Evolutionary conservation across 2,888 invertebrate species (phyloP), one percentile per base, ranked within the genome.

Genomic region (Drosophila kokeensis): DNA sequence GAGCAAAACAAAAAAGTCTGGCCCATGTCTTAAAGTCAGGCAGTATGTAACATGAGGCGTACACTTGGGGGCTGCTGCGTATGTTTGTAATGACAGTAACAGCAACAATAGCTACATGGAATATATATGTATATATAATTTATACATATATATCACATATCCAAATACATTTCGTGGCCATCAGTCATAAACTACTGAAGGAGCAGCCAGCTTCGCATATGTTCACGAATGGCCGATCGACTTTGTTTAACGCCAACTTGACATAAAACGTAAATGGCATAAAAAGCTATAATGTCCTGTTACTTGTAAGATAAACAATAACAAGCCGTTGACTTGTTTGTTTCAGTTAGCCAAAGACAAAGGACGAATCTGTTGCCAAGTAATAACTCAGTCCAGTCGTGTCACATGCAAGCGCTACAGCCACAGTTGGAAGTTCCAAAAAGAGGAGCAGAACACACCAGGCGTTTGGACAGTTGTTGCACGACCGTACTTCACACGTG

Each of bases 181-280:
- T 88, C 89, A 88, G 77, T 90, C 87, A 88, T 86, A 88, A 90
- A 80, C 87, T 83, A 81, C 70, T 67, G 59, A 58, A 38, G 73
- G 61, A 62, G 61, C 69, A 59, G 69, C 38, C 59, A 67, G 53
- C 49, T 69, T 68, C 68, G 49, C 62, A 76, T 70, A 73, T 69
- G 79, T 59, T 69, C 69, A 73, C 60, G 49, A 55, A 49, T 24
- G 73, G 40, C 32, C 59, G 65, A 72, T 82, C 71, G 69, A 65
- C 81, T 76, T 75, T 83, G 62, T 76, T 68, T 73, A 74, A 69
- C 59, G 67, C 58, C 81, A 67, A 76, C 67, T 79, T 79, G 74
- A 83, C 69, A 76, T 77, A 83, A 87, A 89, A 85, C 90, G 90
- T 90, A 90, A 88, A 77, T 83, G 89, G 76, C 79, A 87, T 90